Base-by-base conservation (phyloP, 2,113 vertebrate species). In the Saimiri boliviensis region DNA sequence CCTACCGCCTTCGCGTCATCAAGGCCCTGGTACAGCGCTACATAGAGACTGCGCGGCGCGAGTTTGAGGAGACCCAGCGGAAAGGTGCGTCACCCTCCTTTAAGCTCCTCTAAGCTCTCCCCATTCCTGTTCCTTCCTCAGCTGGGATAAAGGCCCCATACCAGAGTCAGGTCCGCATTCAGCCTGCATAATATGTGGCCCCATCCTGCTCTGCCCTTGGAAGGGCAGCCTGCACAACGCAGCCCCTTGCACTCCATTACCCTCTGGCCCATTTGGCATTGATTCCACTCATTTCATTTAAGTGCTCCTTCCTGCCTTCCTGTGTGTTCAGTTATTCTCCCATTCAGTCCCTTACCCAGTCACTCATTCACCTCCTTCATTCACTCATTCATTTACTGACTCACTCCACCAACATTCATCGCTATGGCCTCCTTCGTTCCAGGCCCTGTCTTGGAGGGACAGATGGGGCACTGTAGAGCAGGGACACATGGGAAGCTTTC, bases 21-120 rank as follows among this genome's bases (percentile, higher is more conserved):
- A 97, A 98, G 73, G 99, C 99, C 37, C 97, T 99, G 97, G 99
- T 99, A 35, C 99, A 99, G 89, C 98, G 99, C 32, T 99, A 99
- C 97, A 99, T 99, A 6, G 99, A 99, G 84, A 99, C 99, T 2
- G 99, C 99, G 58, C 83, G 98, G 76, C 98, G 99, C 12, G 99
- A 99, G 97, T 99, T 99, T 3, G 99, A 99, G 93, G 99, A 99
- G 97, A 98, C 99, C 27, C 99, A 99, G 68, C 98, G 99, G 49
- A 99, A 99, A 99, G 99, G 99, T 99, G 97, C 94, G 91, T n/a
- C 16, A 37, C 49, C n/a, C 45, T 1, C 49, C 25, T 52, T 25
- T 10, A 52, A 56, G 49, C 40, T 60, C 37, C 25, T 52, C 30
- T 10, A 52, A 56, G 49, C 40, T 60, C 37, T 42, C 5, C 77